Base-by-base conservation (phyloP, 2,797 vertebrate species). In the Masticophis lateralis region DNA sequence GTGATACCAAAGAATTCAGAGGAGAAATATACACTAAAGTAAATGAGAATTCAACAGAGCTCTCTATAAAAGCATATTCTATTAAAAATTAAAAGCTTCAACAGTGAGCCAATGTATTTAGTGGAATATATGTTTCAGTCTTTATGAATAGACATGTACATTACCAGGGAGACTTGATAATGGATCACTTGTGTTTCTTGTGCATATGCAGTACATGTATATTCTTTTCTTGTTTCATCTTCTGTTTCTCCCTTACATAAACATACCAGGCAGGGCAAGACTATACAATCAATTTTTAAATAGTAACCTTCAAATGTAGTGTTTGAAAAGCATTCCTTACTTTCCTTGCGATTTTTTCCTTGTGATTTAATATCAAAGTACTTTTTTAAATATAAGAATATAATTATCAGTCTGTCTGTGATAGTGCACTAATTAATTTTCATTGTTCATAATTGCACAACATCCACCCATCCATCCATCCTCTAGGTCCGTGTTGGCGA, bases 11-110 rank as follows among this genome's bases (percentile, higher is more conserved):
- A 91, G 13, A 90, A 89, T 90, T 88, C 16, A 56, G 89, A 27
- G 37, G 91, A 94, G 32, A 94, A 66, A n/a, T 87, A 94, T 88
- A 57, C 87, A 89, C 93, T 88, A 86, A 95, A 88, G 56, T 94
- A 95, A 92, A 92, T 94, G 6, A 74, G 37, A 86, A 14, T 57
- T 88, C 59, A 53, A 9, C 13, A 87, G 93, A 25, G 59, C 87
- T 28, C 91, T 83, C 86, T 88, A 22, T 28, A 91, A 92, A 94
- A 92, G 0, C 43, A 9, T 79, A 92, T 94, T 2, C 0, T 60
- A 47, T 63, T 93, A 88, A 90, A 91, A 91, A 88, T 88, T 59
- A 83, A 61, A 32, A 37, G 86, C 28, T 63, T 22, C 63, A 27
- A 28, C 47, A 56, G 6, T 25, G 27, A 83, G 28, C 53, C 53